Conservation (phyloP, 1,140 invertebrate genomes). For the Drosophila ironensis region DNA sequence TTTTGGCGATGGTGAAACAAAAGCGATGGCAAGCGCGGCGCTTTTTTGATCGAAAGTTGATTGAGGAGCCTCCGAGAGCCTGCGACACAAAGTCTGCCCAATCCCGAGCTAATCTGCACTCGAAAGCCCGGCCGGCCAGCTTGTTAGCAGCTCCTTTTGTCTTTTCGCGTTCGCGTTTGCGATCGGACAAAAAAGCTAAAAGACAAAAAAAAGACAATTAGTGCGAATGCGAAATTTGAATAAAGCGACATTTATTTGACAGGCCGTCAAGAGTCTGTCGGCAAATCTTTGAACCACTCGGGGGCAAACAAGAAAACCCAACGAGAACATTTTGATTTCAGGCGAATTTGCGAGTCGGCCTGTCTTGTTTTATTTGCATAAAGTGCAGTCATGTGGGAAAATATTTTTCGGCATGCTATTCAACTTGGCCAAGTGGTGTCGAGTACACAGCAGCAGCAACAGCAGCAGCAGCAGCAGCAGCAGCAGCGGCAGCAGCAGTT, state of each 20-base stretch:
- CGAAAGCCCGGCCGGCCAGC: constrained; percentile 15
- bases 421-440: constrained; percentile 17
- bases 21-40: constrained; percentile 56
- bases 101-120: constrained; percentile 69
- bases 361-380: constrained; percentile 59
- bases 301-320: constrained; percentile 41
- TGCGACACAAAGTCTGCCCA: constrained; percentile 73
- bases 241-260: constrained; percentile 81
- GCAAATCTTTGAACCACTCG: constrained; percentile 74
- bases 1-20: constrained; percentile 70
- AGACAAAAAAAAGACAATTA: constrained; percentile 78
- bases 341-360: constrained; percentile 63
- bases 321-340: constrained; percentile 61
- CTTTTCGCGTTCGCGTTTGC: constrained; percentile 14
- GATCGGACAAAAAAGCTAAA: too few relatives aligned
- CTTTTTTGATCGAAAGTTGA: constrained; percentile 79
- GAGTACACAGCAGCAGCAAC: too few relatives aligned
- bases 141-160: constrained; percentile 64
- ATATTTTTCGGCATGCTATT: constrained; percentile 57
- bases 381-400: constrained; percentile 78
- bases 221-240: constrained; percentile 79
- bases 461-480: too few relatives aligned
- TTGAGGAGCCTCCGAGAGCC: constrained; percentile 53
- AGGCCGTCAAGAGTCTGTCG: constrained; percentile 76
- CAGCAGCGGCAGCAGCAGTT: too few relatives aligned